phyloP scores from a whole-genome alignment of 2,113 vertebrate genomes.

The Axis porcinus region DNA sequence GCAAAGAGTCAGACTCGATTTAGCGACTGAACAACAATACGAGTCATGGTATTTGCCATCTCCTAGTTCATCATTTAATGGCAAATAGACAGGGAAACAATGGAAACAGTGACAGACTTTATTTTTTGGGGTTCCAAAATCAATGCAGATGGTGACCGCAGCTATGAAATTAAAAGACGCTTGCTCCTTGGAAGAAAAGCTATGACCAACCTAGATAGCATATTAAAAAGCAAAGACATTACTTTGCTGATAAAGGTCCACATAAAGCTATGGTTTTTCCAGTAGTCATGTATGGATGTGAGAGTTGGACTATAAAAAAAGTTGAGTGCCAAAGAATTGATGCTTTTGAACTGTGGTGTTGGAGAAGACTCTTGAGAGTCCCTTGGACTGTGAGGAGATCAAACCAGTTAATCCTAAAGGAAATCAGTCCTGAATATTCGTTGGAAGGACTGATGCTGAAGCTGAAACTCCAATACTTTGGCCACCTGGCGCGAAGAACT shows the following conservation, averaged over 20 bases:
- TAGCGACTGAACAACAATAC: not conserved
- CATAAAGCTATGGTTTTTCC: not conserved
- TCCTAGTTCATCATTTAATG: not conserved
- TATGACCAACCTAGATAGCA: not conserved
- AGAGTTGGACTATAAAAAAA: not conserved
- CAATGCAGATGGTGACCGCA: not conserved
- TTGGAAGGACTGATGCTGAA: not conserved
- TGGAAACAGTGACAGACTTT: not conserved
- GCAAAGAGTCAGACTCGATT: not conserved
- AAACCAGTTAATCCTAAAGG: not conserved
- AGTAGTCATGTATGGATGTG: not conserved
- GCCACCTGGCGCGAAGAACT: not conserved
- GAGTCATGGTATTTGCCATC: not conserved
- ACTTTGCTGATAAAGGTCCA: not conserved
- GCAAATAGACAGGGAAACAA: not conserved
- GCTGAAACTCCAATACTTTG: not conserved
- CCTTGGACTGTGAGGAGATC: not conserved
- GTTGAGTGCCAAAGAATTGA: accelerated
- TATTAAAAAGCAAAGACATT: not conserved
- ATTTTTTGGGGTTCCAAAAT: not conserved
- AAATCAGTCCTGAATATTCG: not conserved
- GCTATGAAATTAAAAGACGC: not conserved
- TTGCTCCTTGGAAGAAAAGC: not conserved
- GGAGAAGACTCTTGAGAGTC: not conserved
- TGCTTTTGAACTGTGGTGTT: not conserved